Evolutionary conservation across 2,888 invertebrate species (phyloP).

Genomic region (Athalia rosae): DNA sequence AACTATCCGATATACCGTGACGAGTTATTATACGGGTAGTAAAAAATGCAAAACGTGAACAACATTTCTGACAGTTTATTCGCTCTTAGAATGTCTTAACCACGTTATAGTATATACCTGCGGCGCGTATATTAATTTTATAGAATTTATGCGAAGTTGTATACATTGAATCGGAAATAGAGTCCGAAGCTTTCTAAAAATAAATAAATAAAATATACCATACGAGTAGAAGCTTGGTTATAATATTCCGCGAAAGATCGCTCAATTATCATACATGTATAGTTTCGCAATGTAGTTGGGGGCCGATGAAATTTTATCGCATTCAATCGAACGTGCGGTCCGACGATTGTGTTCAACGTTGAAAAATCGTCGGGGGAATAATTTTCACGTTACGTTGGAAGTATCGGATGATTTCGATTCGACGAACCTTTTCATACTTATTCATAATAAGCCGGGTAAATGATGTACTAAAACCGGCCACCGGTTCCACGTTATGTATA

Average conservation of each 20-base stretch:
- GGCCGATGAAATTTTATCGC: too few relatives aligned
- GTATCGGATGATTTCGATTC: conserved; percentile 7
- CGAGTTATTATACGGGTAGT: neutral
- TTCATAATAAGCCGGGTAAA: conserved; percentile 1
- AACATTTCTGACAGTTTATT: conserved; percentile 14
- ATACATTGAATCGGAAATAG: conserved; percentile 29
- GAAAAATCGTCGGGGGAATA: neutral
- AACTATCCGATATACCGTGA: neutral
- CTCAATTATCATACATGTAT: too few relatives aligned
- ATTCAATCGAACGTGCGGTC: too few relatives aligned
- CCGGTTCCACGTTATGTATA: conserved; percentile 5
- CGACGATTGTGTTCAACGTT: too few relatives aligned
- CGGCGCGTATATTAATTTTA: conserved; percentile 23
- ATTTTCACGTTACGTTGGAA: neutral
- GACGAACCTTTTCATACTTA: conserved; percentile 2
- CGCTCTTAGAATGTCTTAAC: conserved; percentile 16
- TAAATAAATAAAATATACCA: neutral
- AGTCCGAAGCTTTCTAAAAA: conserved; percentile 34
- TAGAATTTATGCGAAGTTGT: conserved; percentile 25
- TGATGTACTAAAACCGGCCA: neutral
- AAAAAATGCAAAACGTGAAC: conserved; percentile 19
- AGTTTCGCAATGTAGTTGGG: too few relatives aligned
- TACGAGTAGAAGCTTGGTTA: too few relatives aligned
- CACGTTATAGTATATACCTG: neutral
- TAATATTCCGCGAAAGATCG: too few relatives aligned